These are phyloP conservation scores for Cirrhinus mrigala DNA, from an alignment of 2,797 vertebrate genomes.

Conservation along the genomic window DNA sequence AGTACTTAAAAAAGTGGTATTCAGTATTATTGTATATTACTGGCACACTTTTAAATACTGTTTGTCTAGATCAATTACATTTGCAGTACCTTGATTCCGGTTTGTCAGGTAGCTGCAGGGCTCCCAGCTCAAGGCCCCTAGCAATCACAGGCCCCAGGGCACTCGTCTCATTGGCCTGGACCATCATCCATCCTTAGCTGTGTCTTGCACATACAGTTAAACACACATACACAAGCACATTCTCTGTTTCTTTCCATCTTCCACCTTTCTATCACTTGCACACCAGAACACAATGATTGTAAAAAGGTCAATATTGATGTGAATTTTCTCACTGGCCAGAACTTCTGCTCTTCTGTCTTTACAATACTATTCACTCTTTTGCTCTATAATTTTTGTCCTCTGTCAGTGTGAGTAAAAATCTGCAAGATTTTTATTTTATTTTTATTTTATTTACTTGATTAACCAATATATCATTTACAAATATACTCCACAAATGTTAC, in stretches of 20 bases:
- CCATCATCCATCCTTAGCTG: neutral
- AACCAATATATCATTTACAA: no score
- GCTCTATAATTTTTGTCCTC: neutral
- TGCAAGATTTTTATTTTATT: no score
- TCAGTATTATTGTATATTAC: neutral
- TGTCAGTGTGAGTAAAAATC: neutral
- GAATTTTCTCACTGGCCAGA: neutral
- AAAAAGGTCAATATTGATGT: neutral
- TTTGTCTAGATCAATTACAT: neutral
- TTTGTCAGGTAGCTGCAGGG: neutral
- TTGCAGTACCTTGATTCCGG: neutral
- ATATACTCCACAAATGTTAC: neutral
- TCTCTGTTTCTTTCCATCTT: neutral
- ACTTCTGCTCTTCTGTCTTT: neutral
- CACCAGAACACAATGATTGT: neutral
- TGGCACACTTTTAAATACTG: neutral
- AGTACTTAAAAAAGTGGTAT: neutral
- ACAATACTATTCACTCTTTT: neutral
- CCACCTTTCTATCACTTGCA: neutral
- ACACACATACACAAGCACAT: neutral
- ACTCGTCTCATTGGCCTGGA: neutral
- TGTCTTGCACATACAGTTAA: neutral
- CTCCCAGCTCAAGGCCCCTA: neutral
- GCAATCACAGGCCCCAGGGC: neutral
- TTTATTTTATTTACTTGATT: no score